Evolutionary conservation across 1,140 invertebrate genomes (phyloP).

Genomic region (Philotrypesis tridentata): DNA sequence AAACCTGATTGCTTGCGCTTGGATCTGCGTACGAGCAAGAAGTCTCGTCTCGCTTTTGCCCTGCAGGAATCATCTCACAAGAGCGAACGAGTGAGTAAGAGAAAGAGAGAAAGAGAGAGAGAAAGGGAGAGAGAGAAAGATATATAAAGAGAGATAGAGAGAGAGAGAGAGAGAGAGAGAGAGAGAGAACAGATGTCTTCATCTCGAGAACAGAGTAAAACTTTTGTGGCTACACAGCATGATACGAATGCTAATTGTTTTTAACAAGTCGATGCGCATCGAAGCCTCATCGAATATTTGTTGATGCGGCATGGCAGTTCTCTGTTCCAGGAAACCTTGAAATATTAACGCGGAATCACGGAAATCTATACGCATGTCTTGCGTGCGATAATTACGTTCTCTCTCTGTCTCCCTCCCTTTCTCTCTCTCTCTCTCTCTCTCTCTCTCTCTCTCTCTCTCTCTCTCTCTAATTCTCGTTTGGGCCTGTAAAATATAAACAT

Average conservation of each 20-base stretch:
- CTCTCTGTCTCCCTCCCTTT: background rate
- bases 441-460: background rate
- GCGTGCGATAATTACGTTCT: background rate
- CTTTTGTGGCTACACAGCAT: background rate
- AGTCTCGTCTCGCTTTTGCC: background rate
- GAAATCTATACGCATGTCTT: background rate
- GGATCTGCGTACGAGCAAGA: background rate
- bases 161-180: no score
- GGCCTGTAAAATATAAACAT: background rate
- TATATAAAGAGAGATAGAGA: no score
- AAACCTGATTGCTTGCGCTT: constrained; percentile 22
- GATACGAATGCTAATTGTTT: background rate
- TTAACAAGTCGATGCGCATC: background rate
- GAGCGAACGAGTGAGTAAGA: no score
- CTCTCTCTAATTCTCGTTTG: background rate
- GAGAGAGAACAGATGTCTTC: background rate
- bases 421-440: background rate
- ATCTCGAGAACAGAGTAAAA: background rate
- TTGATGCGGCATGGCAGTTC: background rate
- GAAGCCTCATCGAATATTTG: background rate
- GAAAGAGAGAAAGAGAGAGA: no score
- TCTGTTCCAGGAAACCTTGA: background rate
- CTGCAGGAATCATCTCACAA: background rate
- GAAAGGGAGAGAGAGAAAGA: no score
- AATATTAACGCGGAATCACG: background rate